Conservation (phyloP, 1,140 invertebrate genomes). For the Anagrus nilaparvatae region DNA sequence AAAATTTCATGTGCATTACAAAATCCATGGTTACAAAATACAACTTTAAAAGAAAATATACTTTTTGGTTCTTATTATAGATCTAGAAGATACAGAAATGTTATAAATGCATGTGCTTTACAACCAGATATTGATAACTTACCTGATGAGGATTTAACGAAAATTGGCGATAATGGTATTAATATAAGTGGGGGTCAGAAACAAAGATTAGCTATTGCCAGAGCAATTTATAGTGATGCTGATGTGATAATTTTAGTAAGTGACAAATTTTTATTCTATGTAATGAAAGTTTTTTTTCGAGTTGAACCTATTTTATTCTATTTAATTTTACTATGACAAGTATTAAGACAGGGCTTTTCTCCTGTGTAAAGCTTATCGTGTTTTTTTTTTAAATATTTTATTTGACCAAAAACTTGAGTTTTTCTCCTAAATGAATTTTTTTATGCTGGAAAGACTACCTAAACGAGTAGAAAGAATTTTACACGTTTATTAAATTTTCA, state of each 20-base stretch:
- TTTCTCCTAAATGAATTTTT: too few relatives aligned
- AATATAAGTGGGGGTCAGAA: conserved; percentile 73
- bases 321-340: too few relatives aligned
- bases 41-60: conserved; percentile 71
- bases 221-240: conserved; percentile 66
- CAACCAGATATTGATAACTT: conserved; percentile 59
- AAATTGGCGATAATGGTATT: conserved; percentile 62
- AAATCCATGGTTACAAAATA: conserved; percentile 74
- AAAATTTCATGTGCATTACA: conserved; percentile 68
- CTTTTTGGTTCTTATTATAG: conserved; percentile 61
- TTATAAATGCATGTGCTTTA: conserved; percentile 59
- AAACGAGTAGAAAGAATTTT: too few relatives aligned
- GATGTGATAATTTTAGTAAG: conserved; percentile 54
- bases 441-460: too few relatives aligned
- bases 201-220: conserved; percentile 66
- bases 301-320: too few relatives aligned
- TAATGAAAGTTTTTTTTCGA: too few relatives aligned
- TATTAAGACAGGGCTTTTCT: too few relatives aligned
- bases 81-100: conserved; percentile 50
- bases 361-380: too few relatives aligned
- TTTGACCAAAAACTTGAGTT: too few relatives aligned
- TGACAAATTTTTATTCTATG: conserved; percentile 6
- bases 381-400: too few relatives aligned
- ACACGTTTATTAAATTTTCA: too few relatives aligned
- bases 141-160: conserved; percentile 47